Evolutionary conservation across 2,888 invertebrate species (phyloP).

Genomic region (Yponomeuta evonymella): DNA sequence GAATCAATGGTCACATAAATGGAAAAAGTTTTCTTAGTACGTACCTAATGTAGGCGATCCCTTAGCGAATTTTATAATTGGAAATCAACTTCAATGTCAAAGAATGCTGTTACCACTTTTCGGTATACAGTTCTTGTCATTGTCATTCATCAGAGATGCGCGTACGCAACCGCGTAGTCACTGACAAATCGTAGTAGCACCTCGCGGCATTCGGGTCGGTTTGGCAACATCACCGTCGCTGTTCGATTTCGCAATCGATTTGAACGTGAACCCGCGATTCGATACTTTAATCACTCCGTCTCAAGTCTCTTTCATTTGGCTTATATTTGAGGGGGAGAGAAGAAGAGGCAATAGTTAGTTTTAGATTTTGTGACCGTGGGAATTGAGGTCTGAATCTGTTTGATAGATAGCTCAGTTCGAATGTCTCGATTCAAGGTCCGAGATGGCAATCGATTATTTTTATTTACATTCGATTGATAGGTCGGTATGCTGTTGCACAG

Average conservation of each 20-base stretch:
- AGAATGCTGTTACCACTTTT: neutral
- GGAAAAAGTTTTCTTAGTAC: too few relatives aligned
- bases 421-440: conserved; percentile 39
- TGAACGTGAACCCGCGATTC: conserved; percentile 35
- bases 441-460: conserved; percentile 38
- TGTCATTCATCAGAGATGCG: conserved; percentile 2
- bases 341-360: neutral
- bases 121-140: neutral
- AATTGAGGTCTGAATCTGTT: conserved; percentile 43
- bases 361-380: neutral
- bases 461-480: conserved; percentile 8
- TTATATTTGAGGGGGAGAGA: neutral
- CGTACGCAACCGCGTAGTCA: conserved; percentile 9
- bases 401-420: conserved; percentile 29
- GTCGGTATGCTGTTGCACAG: conserved; percentile 9
- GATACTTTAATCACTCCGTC: neutral
- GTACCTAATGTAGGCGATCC: too few relatives aligned
- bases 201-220: conserved; percentile 21
- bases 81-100: neutral
- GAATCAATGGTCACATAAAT: too few relatives aligned
- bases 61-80: neutral
- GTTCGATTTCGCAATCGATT: conserved; percentile 40
- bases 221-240: conserved; percentile 23
- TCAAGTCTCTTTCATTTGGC: neutral
- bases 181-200: conserved; percentile 16